These are phyloP conservation scores for Lemur catta DNA, from an alignment of 2,797 vertebrate genomes.

Conservation along the genomic window DNA sequence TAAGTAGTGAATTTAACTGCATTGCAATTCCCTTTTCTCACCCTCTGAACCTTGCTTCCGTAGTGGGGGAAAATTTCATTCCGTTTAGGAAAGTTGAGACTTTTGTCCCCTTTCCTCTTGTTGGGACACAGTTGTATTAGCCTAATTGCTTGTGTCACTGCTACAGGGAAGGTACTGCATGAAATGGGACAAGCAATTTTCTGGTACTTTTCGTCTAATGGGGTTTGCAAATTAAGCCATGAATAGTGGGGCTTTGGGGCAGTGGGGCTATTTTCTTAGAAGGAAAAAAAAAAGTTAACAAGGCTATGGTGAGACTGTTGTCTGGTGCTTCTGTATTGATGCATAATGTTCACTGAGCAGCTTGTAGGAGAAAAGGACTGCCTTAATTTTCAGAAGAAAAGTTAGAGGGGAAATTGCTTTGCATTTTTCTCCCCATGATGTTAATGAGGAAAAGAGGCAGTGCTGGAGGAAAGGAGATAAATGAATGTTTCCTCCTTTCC, in stretches of 20 bases:
- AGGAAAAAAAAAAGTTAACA: conserved; percentile 15
- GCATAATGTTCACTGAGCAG: background rate
- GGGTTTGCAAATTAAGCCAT: conserved; percentile 63
- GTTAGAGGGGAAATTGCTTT: background rate
- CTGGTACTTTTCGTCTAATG: conserved; percentile 58
- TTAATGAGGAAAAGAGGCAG: background rate
- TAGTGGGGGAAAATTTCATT: conserved; percentile 28
- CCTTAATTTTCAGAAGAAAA: conserved; percentile 16
- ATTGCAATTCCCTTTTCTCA: conserved; percentile 42
- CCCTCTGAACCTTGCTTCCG: conserved; percentile 45
- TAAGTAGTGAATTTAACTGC: conserved; percentile 69
- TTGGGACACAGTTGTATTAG: conserved; percentile 40
- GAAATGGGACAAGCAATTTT: conserved; percentile 58
- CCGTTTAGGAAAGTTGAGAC: conserved; percentile 66
- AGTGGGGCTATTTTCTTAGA: conserved; percentile 47
- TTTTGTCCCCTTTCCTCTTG: conserved; percentile 54
- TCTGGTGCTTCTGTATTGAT: background rate
- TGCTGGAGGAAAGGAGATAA: background rate
- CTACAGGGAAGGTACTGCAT: conserved; percentile 52
- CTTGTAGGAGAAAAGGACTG: background rate
- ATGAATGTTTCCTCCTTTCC: background rate
- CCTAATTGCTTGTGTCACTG: conserved; percentile 66
- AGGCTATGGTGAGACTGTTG: background rate
- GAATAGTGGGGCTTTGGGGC: conserved; percentile 48
- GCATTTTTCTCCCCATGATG: background rate